phyloP scores from a whole-genome alignment of 1,140 invertebrate genomes.

The Ceratina calcarata region DNA sequence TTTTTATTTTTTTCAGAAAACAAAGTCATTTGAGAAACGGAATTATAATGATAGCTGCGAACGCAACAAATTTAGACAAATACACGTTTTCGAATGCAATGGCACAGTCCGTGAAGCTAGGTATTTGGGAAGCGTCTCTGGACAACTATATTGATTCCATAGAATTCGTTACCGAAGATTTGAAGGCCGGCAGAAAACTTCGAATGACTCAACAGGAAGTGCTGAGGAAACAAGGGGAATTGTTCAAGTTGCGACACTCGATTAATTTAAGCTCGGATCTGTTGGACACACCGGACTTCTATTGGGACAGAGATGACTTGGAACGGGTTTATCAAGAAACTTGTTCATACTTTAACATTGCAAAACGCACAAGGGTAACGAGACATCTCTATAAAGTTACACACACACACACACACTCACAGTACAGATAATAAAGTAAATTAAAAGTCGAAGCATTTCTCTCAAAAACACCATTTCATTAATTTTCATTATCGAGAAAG shows the following conservation, averaged over 20 bases:
- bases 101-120: constrained; percentile 94
- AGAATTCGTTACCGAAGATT: constrained; percentile 89
- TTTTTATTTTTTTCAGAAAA: constrained; percentile 76
- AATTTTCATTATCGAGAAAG: too few species aligned
- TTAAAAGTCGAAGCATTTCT: background rate
- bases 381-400: constrained; percentile 17
- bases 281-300: constrained; percentile 97
- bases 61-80: constrained; percentile 84
- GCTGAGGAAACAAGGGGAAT: constrained; percentile 93
- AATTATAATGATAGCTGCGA: constrained; percentile 79
- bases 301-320: constrained; percentile 95
- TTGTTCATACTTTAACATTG: constrained; percentile 91
- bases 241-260: constrained; percentile 93
- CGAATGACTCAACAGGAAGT: constrained; percentile 87
- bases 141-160: constrained; percentile 92
- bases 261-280: constrained; percentile 96
- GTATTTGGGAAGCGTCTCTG: constrained; percentile 93
- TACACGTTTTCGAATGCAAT: constrained; percentile 95
- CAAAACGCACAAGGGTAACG: constrained; percentile 88
- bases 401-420: background rate
- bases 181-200: constrained; percentile 87
- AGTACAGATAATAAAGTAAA: background rate
- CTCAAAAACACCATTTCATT: too few species aligned
- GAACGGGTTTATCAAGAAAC: constrained; percentile 91
- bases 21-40: constrained; percentile 79